phyloP scores from a whole-genome alignment of 2,113 vertebrate genomes.

The Gallinago media region DNA sequence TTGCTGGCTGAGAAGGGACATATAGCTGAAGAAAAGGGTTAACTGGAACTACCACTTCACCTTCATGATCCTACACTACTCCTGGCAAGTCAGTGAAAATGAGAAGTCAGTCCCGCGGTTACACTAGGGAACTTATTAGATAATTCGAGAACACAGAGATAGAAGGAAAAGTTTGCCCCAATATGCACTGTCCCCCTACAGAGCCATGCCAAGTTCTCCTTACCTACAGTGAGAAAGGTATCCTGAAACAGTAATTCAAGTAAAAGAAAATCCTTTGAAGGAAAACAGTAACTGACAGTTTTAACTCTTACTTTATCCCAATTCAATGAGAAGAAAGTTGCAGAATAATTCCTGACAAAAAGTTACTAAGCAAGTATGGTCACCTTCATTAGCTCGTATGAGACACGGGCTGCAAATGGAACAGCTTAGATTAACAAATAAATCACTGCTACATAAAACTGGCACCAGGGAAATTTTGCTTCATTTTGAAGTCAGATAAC shows the following conservation, averaged over 20 bases:
- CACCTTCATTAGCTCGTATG: neutral
- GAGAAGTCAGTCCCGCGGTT: neutral
- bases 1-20: neutral
- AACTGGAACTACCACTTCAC: neutral
- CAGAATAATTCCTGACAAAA: neutral
- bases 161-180: neutral
- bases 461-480: neutral
- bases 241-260: neutral
- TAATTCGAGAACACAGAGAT: neutral
- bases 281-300: neutral
- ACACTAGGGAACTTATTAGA: neutral
- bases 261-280: neutral
- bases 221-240: neutral
- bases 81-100: neutral
- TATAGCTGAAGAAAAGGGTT: neutral
- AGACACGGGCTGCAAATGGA: neutral
- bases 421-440: neutral
- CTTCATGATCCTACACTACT: neutral
- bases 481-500: neutral
- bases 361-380: neutral
- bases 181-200: fast-evolving
- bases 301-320: neutral
- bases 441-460: neutral
- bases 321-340: neutral
- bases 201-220: neutral